Base-by-base conservation (phyloP, 2,113 vertebrate species). In the Dromas ardeola region DNA sequence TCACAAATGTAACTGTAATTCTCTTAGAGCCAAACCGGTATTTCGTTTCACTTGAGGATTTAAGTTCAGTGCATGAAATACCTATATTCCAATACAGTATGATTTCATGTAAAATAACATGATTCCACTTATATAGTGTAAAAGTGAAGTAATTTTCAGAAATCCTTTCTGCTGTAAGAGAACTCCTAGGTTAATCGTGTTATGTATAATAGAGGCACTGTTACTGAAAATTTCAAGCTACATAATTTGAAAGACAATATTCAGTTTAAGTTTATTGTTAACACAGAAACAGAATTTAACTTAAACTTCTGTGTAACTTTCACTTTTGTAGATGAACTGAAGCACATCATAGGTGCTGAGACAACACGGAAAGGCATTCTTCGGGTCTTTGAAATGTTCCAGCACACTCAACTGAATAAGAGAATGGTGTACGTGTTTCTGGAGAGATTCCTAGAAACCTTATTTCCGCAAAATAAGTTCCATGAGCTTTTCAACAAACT, bases 371-470 rank as follows among this genome's bases (percentile, higher is more conserved):
- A 99, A 86, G 99, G 99, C 96, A 99, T 99, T 94, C 99, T 99
- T 93, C 99, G 99, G 7, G 99, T 99, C 94, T 99, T 99, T 77
- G 99, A 99, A 98, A 99, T 99, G 99, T 99, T 99, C 97, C 99
- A 99, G 98, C 99, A 99, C 94, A 98, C 99, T 95, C 99, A 99
- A 32, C 98, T 99, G 97, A 99, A 99, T 96, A 99, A 99, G 26
- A 99, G 99, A 73, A 98, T 99, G 95, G 99, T 99, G 83, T 99
- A 99, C 40, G 99, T 99, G 87, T 99, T 99, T 98, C 98, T 99
- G 92, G 99, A 99, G 98, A 99, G 99, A 95, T 99, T 99, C 96
- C 98, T 99, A 97, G 99, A 99, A 98, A 99, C 99, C 85, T 98
- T 99, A 97, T 99, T 99, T 98, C 99, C 99, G 34, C 99, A 99